Evolutionary conservation across 2,797 vertebrate species (phyloP), one percentile per base, ranked within the genome.

Genomic region (Okamejei kenojei): DNA sequence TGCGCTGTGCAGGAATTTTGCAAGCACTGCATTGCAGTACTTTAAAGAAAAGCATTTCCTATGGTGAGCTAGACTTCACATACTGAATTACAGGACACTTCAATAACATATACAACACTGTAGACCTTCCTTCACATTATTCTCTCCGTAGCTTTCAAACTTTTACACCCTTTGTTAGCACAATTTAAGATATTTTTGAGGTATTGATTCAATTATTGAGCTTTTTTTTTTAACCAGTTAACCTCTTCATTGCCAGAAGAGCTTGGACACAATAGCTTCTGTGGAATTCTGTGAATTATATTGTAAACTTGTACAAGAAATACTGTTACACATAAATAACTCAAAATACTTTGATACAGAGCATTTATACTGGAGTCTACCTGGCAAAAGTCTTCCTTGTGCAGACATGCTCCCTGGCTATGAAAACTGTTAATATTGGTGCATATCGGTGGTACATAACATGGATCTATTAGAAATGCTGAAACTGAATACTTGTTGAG

Each of bases 21-120:
- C 38, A 74, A 92, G 71, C 71, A 58, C 90, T 92, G 90, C 90
- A 92, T 92, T 92, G 90, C 90, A 92, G 90, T 92, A 74, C 35
- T 76, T 92, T 92, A 76, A 74, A 54, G 71, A 92, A 76, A 71
- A 92, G 71, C 68, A 58, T 45, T 92, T 38, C 32, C 71, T 76
- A 54, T 92, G 38, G 71, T 76, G 21, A 92, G 90, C 35, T 92
- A 23, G 76, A 74, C 2, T 58, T 76, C 90, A 92, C 71, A 58
- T 76, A n/a, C 71, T 76, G 71, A 76, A 91, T 91, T 45, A 73
- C 90, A 91, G 38, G 90, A 74, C 71, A 76, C 38, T n/a, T 92
- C 38, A 92, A 76, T 74, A 54, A 73, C 21, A 54, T 15, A 54
- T 71, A 74, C 74, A 38, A 13, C 17, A 63, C 63, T 35, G 35